Evolutionary conservation across 2,797 vertebrate genomes (phyloP), one percentile per base, ranked within the genome.

Genomic region (Macrochelys suwanniensis): DNA sequence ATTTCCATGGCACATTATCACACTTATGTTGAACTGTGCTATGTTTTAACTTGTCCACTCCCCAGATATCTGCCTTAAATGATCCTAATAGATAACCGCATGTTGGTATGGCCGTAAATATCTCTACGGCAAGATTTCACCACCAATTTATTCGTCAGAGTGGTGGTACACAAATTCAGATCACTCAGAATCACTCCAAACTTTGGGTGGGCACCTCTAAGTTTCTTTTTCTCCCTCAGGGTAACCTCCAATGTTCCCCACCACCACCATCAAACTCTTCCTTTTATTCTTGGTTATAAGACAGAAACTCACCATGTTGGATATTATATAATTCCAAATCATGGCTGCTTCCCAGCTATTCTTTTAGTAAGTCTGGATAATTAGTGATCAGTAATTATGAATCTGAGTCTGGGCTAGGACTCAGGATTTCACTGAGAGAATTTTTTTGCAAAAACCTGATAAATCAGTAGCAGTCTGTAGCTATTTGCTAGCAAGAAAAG

Each of bases 1-100:
- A 91, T 84, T 82, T 86, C 83, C 82, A 42, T 91, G 89, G 84
- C 85, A 50, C 89, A 89, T 93, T 89, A 88, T 85, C 90, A 91
- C 47, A 33, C 42, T 90, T 77, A 42, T 85, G 80, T 84, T 95
- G 88, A 95, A 85, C 79, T 95, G 93, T 86, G 76, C 68, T 76
- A 82, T 71, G 59, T 2, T 28, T 95, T 87, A 33, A 85, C 51
- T 97, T 89, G 49, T 78, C 86, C 93, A 79, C 78, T 91, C 88
- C 88, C 56, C 61, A 25, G 26, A 45, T 54, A 47, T 19, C 28
- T 57, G n/a, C 11, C 33, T 26, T 26, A 74, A 80, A 71, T 0
- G 1, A 80, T 53, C 80, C 88, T 61, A 37, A 88, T 26, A 5
- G 15, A 50, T 17, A 91, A 79, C 15, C 33, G 8, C 47, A 50